Conservation (phyloP, 2,888 invertebrate species). For the Camptogramma bilineatum region DNA sequence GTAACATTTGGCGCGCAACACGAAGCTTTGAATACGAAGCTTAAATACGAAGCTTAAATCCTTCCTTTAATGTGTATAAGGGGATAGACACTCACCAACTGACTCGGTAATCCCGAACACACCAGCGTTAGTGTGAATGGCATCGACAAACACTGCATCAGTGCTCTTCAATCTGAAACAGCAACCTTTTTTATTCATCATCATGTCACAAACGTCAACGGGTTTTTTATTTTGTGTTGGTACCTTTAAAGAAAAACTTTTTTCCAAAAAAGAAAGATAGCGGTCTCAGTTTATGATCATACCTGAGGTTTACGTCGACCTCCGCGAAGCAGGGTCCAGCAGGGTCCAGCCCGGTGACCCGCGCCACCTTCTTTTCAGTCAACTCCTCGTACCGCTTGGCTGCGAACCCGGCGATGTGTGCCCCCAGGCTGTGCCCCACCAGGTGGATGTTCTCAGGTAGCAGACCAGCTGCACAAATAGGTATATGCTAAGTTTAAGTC, state of each 20-base stretch:
- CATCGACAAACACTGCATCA: slow-evolving; percentile 69
- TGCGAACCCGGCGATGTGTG: slow-evolving; percentile 70
- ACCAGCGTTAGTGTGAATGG: slow-evolving; percentile 68
- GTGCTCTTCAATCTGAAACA: slow-evolving; percentile 39
- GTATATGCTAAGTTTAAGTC: too few species aligned
- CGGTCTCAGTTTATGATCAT: background rate
- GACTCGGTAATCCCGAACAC: slow-evolving; percentile 63
- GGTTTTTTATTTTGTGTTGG: too few species aligned
- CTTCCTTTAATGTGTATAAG: too few species aligned
- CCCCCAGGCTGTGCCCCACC: slow-evolving; percentile 75
- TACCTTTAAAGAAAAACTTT: too few species aligned
- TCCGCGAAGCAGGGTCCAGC: slow-evolving; percentile 77
- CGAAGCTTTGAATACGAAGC: too few species aligned
- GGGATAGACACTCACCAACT: slow-evolving; percentile 58
- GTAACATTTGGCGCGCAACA: too few species aligned
- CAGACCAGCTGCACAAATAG: slow-evolving; percentile 61
- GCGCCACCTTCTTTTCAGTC: slow-evolving; percentile 61
- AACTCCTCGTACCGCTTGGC: slow-evolving; percentile 59
- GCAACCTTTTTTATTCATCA: too few species aligned
- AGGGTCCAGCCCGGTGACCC: slow-evolving; percentile 72
- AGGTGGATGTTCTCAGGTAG: slow-evolving; percentile 62
- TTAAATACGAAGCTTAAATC: too few species aligned
- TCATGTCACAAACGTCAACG: too few species aligned
- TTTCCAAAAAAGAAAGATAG: too few species aligned
- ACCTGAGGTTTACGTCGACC: slow-evolving; percentile 51